Base-by-base conservation (phyloP, 2,113 vertebrate species). In the Morone saxatilis region DNA sequence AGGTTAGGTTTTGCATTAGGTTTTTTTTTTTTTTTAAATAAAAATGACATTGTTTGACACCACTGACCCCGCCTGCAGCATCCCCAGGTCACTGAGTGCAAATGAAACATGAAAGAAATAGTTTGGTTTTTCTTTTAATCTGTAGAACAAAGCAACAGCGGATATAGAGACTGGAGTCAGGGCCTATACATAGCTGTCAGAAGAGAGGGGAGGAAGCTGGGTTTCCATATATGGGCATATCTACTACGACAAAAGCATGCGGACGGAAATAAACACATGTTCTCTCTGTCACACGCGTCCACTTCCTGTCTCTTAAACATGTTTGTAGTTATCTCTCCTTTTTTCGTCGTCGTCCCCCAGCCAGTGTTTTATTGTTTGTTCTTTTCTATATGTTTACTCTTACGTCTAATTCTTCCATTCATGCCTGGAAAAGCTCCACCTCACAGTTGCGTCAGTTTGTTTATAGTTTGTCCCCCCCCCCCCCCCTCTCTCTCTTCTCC, bases 161-260 rank as follows among this genome's bases (percentile, higher is more conserved):
- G 77, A 81, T 61, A 78, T 43, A 17, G 1, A 51, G 22, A 6
- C 63, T 12, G 11, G 9, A 61, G 48, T 25, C 25, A 25, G 6
- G 19, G 9, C n/a, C 80, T 77, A 67, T 73, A 73, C 69, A 78
- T 66, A 86, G 71, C 12, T 4, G 38, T 50, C 10, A 60, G 1
- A 14, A 25, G n/a, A 60, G 1, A 14, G 36, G n/a, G 53, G 1
- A 0, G 12, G 56, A 20, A 22, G 16, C 54, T 56, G 50, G 11
- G 6, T 63, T 9, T 36, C 88, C 86, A 71, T 86, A 76, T 83
- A 80, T 77, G 86, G 88, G 3, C 36, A 80, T 84, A 0, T 4
- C 66, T 86, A 88, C 86, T 88, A 84, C 25, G 7, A 7, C 0
- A 40, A 48, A 7, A 11, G 7, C 40, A 5, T 14, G 0, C 36